phyloP scores from a whole-genome alignment of 1,140 invertebrate genomes.

The Drosophila ananassae region DNA sequence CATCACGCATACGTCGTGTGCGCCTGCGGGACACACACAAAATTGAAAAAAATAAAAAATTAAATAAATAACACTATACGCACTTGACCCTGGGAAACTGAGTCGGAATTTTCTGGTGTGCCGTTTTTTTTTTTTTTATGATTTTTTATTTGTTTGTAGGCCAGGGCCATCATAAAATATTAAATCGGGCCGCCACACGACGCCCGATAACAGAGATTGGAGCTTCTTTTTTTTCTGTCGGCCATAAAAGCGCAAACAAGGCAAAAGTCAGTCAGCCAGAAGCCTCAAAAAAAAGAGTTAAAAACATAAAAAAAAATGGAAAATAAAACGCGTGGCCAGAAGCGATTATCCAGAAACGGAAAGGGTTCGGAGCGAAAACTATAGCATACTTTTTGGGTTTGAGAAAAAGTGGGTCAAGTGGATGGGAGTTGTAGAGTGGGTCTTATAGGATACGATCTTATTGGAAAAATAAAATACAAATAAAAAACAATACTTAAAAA shows the following conservation, averaged over 20 bases:
- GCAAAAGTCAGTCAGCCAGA: constrained; percentile 18
- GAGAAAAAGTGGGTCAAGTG: neutral
- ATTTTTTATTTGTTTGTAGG: constrained; percentile 19
- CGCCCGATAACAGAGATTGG: constrained; percentile 32
- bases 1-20: constrained; percentile 59
- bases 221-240: constrained; percentile 10
- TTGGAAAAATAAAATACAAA: too few relatives aligned
- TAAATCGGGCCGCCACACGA: constrained; percentile 25
- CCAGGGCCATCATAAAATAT: constrained; percentile 4
- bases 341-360: neutral
- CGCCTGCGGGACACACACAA: constrained; percentile 56
- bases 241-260: constrained; percentile 24
- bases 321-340: constrained; percentile 16
- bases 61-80: constrained; percentile 30
- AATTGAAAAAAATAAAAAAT: neutral
- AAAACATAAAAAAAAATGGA: neutral
- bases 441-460: too few relatives aligned
- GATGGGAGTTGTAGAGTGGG: neutral
- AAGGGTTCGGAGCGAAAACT: neutral
- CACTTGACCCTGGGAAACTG: constrained; percentile 40
- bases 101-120: constrained; percentile 17
- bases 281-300: neutral
- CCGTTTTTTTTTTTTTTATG: constrained; percentile 14
- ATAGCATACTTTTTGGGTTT: constrained; percentile 23
- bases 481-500: too few relatives aligned